phyloP scores from a whole-genome alignment of 2,797 vertebrate species.

The Cryptoprocta ferox region DNA sequence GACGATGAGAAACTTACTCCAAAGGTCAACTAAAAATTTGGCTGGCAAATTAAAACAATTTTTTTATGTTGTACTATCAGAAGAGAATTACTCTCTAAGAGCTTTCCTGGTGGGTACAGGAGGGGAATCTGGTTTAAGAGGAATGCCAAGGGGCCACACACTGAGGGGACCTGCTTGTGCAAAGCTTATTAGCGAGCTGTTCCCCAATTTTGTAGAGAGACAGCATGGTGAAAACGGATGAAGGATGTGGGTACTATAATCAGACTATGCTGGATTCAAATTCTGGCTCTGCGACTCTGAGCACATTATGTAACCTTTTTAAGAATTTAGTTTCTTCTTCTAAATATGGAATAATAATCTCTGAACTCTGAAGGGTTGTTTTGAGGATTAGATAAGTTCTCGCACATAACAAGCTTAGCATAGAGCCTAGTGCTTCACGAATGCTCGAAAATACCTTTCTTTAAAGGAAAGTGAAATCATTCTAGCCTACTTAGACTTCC shows the following conservation, averaged over 20 bases:
- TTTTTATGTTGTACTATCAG: background rate
- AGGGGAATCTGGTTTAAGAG: too few species aligned
- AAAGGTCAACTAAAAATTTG: background rate
- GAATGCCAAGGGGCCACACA: accelerated
- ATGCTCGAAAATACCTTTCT: background rate
- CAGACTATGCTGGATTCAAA: background rate
- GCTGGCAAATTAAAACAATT: background rate
- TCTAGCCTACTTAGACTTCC: background rate
- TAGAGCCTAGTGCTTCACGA: background rate
- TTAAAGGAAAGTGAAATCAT: background rate
- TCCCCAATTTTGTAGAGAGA: background rate
- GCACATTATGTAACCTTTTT: background rate
- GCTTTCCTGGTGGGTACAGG: background rate
- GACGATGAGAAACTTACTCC: background rate
- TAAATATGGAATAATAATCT: constrained; percentile 14
- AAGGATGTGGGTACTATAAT: background rate
- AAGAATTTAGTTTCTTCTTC: background rate
- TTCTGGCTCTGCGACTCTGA: background rate
- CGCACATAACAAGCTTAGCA: background rate
- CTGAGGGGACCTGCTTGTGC: background rate
- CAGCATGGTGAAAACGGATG: background rate
- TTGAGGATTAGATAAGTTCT: background rate
- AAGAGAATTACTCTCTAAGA: background rate
- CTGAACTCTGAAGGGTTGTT: constrained; percentile 4
- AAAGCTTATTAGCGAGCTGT: background rate